Base-by-base conservation (phyloP, 2,797 vertebrate genomes). In the Prunella strophiata region DNA sequence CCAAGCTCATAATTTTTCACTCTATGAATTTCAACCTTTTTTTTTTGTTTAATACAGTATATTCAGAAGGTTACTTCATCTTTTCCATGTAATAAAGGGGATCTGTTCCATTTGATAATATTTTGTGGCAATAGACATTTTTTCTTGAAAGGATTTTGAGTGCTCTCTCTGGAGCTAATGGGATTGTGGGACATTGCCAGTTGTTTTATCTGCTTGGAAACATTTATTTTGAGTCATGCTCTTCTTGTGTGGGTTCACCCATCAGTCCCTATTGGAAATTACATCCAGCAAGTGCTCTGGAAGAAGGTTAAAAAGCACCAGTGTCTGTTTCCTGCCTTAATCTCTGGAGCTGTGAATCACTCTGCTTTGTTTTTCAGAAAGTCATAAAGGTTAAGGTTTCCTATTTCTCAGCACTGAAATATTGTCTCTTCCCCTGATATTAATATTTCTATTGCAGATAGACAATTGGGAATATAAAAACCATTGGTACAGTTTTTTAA, bases 1-100 rank as follows among this genome's bases (percentile, higher is more conserved):
- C 42, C 43, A 86, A 91, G 82, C 59, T 92, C 80, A 66, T 96
- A 96, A 97, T 97, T 97, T 97, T 92, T 96, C 89, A 96, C 88
- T 95, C 68, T 85, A 85, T 96, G 93, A 96, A 95, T 81, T 88
- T 72, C 74, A 91, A 81, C 25, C 19, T 83, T 96, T 96, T 63
- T 63, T 36, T 79, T 96, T 95, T 76, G 16, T 88, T 91, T 48
- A 95, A 94, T 88, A 88, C 32, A 75, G 61, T 95, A 45, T 81
- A 70, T 97, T 89, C 52, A 73, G 91, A 91, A 89, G 25, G 40
- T 96, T 95, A 91, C 36, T 96, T 96, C 45, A 80, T 96, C 62
- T 95, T 93, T 96, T 95, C 89, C 43, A 62, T 66, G 58, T 42
- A 94, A 95, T 83, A 89, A 95, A 91, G 66, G 50, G 91, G 36